Conservation (phyloP, 2,113 vertebrate genomes). For the Eretmodus cyanostictus region DNA sequence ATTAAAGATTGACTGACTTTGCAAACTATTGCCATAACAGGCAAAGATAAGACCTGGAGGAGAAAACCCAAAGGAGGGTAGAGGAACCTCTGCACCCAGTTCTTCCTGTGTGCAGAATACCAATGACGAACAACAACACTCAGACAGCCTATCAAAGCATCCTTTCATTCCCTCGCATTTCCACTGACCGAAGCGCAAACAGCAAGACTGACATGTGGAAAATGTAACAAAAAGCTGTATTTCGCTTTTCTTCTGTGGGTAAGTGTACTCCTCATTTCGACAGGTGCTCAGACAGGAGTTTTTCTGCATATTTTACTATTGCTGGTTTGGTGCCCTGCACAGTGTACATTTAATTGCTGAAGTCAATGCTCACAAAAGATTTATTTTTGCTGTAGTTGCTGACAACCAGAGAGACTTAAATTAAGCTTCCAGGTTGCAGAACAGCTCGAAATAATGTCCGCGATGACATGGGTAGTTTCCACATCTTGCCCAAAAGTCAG, state of each 20-base stretch:
- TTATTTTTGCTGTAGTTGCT: neutral
- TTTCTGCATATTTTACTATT: neutral
- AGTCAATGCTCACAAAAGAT: neutral
- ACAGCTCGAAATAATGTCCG: neutral
- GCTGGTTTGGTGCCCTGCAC: neutral
- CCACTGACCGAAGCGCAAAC: constrained; percentile 23
- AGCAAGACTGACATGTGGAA: neutral
- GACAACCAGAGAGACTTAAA: neutral
- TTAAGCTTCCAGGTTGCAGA: neutral
- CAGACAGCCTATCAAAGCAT: constrained; percentile 49
- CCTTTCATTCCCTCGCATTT: constrained; percentile 44
- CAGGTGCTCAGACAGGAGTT: neutral
- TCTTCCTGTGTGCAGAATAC: constrained; percentile 56
- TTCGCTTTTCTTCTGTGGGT: neutral
- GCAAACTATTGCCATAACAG: constrained; percentile 7
- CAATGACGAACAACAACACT: constrained; percentile 50
- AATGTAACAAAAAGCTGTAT: neutral
- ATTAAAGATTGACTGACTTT: constrained; percentile 13
- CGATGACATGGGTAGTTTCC: neutral
- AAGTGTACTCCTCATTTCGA: neutral
- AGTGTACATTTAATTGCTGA: neutral
- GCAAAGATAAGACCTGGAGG: neutral
- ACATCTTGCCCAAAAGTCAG: neutral
- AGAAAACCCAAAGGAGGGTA: neutral
- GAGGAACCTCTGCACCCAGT: constrained; percentile 45